Evolutionary conservation across 2,888 invertebrate species (phyloP), one percentile per base, ranked within the genome.

Genomic region (Apoderus coryli): DNA sequence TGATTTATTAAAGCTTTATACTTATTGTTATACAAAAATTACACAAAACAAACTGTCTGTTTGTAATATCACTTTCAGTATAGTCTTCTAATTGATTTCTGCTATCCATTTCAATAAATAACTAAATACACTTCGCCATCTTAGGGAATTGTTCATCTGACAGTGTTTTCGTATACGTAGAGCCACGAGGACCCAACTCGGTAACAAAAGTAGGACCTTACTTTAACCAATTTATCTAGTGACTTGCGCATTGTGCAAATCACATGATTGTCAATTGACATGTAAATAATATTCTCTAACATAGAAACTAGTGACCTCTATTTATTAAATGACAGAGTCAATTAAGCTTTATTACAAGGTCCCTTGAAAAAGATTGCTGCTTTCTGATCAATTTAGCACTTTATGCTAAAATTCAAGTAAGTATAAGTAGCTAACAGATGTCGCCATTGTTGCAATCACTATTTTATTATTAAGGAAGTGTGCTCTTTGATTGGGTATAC

Each of bases 41-140:
- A 35, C 36, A 40, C 39, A 31, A 37, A n/a, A n/a, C n/a, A n/a
- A n/a, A n/a, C n/a, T n/a, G n/a, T n/a, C n/a, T n/a, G n/a, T n/a
- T n/a, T n/a, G n/a, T n/a, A n/a, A n/a, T n/a, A n/a, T 42, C 44
- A 42, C 42, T 41, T 42, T 38, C 39, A 39, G 38, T 41, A 45
- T 39, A 44, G 39, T 43, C 43, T 40, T 37, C 42, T 41, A 47
- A 41, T 42, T 44, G 37, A 47, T 46, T 47, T 43, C 35, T 44
- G 44, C 45, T 42, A 48, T 49, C 52, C 54, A 54, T 53, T 48
- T 50, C 48, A 48, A 44, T 40, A 42, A 42, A 39, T 25, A 34
- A 36, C 31, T 35, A 37, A 27, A 33, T 33, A 37, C 38, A 43
- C 36, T 46, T 54, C 57, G 56, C 58, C 58, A 58, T 58, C 56